Evolutionary conservation across 1,140 invertebrate species (phyloP), one percentile per base, ranked within the genome.

Genomic region (Cotesia vestalis): DNA sequence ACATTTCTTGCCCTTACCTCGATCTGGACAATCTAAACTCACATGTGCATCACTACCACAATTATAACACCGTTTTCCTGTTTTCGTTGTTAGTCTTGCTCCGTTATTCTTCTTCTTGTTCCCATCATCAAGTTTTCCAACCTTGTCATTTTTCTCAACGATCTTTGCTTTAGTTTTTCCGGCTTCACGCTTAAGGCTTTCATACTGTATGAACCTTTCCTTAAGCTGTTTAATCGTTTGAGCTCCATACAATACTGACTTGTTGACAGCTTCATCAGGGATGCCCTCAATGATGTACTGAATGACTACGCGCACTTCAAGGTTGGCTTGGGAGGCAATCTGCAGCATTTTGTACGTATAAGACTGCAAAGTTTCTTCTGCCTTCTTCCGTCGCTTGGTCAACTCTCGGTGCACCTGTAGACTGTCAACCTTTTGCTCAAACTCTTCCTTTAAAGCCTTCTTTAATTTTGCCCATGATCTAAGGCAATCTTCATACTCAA

Each of bases 241-340:
- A 4, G 77, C 77, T 12, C 77, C 76, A 70, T 81, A 82, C n/a
- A 82, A 60, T 8, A 82, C 78, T 34, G 68, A 35, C 76, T 81
- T 82, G 38, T 71, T 75, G 9, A 71, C 73, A 5, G 63, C 27
- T 46, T 77, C n/a, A n/a, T n/a, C n/a, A n/a, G n/a, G n/a, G n/a
- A n/a, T n/a, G n/a, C n/a, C n/a, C n/a, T n/a, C n/a, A 75, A 20
- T 81, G 79, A 9, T 66, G 66, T 81, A 80, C 40, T 76, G 72
- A 6, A 80, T 80, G 11, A 78, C 14, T 11, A 76, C 76, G 11
- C 20, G 40, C 35, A 77, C 71, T 75, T 79, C 78, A 57, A 78
- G 66, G 3, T 75, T 71, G 12, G 73, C 73, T 71, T 76, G 60
- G 11, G 9, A 27, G 8, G 20, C 60, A 4, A 62, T 62, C 5